Evolutionary conservation across 2,113 vertebrate genomes (phyloP), one percentile per base, ranked within the genome.

Genomic region (Erythrolamprus reginae): DNA sequence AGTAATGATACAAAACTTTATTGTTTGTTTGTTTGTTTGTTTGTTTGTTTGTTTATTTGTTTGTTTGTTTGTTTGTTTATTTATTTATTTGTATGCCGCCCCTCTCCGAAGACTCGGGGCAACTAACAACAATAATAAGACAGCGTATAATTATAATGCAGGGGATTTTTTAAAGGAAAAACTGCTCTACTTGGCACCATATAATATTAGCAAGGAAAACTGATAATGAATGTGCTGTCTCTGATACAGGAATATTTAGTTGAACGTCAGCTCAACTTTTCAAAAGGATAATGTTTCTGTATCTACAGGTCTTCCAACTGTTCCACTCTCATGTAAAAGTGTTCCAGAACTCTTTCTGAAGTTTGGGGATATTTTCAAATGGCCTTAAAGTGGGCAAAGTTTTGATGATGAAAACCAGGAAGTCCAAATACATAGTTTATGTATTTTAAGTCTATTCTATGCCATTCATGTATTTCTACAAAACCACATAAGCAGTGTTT

Each of bases 391-490:
- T 0, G 0, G 4, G 48, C 38, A 21, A 4, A 90, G 19, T 33
- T 85, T 48, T 90, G 8, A 21, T 2, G 23, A 70, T 61, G 87
- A 90, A 48, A 84, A 10, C 26, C 90, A 1, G 3, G 0, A 13
- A 70, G 84, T 91, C 12, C 24, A 90, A 61, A 89, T 33, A 13
- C 28, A 65, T 6, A 47, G 45, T 51, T 6, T 88, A 3, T 19
- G 92, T 86, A 0, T 1, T 92, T 91, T 93, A 90, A 77, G 91
- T 93, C 42, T 86, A 50, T 82, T 89, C 33, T 92, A 84, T 92
- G 38, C 89, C 17, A 19, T 88, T 84, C 89, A 95, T 95, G 83
- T 95, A 92, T 89, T 95, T 52, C 26, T 93, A 84, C 28, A 85
- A 94, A 89, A 88, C 28, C 28, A 5, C 13, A 26, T 33, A 92